phyloP scores from a whole-genome alignment of 2,888 invertebrate species.

The Chironomus tentans region DNA sequence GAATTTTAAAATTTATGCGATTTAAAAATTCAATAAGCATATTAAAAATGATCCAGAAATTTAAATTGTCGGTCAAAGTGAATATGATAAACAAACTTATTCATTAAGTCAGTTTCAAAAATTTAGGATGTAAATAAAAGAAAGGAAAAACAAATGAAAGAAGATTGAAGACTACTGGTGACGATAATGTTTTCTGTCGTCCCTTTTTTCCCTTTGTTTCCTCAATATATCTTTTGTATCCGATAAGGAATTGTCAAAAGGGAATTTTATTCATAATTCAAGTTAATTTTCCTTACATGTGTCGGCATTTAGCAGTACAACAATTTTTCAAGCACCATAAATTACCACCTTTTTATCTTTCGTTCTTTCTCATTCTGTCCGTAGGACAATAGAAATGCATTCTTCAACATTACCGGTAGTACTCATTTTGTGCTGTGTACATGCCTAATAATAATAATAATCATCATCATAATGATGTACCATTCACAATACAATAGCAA shows the following conservation, averaged over 20 bases:
- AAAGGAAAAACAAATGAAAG: not conserved
- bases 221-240: not conserved
- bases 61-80: no score
- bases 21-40: no score
- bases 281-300: slow-evolving; percentile 17
- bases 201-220: not conserved
- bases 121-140: no score
- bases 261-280: not conserved
- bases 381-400: not conserved
- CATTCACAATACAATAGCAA: no score
- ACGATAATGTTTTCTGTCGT: not conserved
- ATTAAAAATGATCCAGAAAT: no score
- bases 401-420: not conserved
- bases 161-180: not conserved
- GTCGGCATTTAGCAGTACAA: not conserved
- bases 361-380: not conserved
- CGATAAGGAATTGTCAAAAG: not conserved
- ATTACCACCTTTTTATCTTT: slow-evolving; percentile 15
- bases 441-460: no score
- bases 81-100: no score
- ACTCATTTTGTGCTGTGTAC: no score
- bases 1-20: no score
- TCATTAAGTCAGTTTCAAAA: no score
- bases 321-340: slow-evolving; percentile 24
- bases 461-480: no score